These are phyloP conservation scores for Danio jaintianensis DNA, from an alignment of 2,797 vertebrate species.

Conservation along the genomic window DNA sequence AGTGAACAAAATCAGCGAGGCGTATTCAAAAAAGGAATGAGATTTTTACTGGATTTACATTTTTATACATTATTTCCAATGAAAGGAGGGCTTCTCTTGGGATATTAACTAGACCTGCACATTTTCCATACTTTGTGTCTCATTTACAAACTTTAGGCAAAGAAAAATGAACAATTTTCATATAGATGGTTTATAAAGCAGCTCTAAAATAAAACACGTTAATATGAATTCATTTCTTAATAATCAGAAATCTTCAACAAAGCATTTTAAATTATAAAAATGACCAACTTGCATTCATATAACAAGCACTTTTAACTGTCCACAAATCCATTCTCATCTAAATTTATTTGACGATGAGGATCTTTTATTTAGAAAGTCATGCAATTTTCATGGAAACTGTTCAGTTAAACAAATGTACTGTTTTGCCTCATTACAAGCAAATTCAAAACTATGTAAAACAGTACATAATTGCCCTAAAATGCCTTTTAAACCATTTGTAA, in stretches of 20 bases:
- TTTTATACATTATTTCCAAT: constrained; percentile 9
- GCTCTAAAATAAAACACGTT: background rate
- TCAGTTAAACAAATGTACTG: too few species aligned
- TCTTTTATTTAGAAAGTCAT: background rate
- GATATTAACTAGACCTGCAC: background rate
- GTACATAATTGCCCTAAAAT: too few species aligned
- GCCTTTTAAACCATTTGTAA: background rate
- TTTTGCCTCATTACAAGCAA: too few species aligned
- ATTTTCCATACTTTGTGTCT: background rate
- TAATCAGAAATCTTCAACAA: too few species aligned
- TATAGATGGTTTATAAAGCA: background rate
- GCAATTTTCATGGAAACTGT: background rate
- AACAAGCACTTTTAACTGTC: background rate
- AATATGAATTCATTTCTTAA: background rate
- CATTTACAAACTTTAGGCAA: too few species aligned
- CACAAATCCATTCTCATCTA: background rate
- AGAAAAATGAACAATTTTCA: too few species aligned
- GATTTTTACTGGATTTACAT: constrained; percentile 15
- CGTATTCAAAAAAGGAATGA: constrained; percentile 4
- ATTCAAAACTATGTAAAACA: too few species aligned
- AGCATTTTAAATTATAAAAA: too few species aligned
- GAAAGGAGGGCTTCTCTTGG: background rate
- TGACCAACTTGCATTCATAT: background rate
- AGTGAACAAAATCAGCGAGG: constrained; percentile 34
- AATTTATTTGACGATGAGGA: too few species aligned